Conservation (phyloP, 2,113 vertebrate species). For the Acanthisitta chloris region DNA sequence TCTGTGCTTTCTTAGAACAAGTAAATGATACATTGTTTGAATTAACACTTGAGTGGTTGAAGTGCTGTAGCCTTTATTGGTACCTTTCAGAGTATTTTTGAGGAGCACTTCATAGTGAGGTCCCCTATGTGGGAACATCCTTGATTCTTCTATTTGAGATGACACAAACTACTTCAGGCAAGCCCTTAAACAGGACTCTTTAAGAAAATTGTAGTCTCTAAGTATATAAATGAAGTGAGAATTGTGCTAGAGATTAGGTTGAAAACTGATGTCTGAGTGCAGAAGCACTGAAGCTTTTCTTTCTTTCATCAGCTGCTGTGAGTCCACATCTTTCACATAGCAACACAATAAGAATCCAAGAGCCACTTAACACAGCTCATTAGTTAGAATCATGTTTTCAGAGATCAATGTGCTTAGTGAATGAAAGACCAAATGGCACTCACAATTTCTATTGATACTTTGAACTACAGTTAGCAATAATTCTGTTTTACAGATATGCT, state of each 20-base stretch:
- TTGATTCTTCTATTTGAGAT: not conserved
- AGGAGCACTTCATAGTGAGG: not conserved
- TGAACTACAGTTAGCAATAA: not conserved
- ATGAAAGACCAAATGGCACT: not conserved
- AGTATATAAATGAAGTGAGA: not conserved
- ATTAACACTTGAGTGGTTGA: not conserved
- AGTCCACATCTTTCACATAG: not conserved
- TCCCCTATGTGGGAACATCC: not conserved
- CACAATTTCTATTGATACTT: not conserved
- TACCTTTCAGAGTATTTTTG: not conserved
- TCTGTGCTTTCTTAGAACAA: not conserved
- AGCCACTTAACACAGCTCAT: not conserved
- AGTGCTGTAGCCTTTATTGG: not conserved
- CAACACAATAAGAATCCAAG: not conserved
- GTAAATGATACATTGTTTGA: not conserved
- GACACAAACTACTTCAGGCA: not conserved
- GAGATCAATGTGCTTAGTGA: not conserved
- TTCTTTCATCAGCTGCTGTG: not conserved
- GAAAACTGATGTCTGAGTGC: not conserved
- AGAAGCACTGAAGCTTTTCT: not conserved
- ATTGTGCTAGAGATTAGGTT: not conserved
- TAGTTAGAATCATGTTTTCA: conserved; percentile 12
- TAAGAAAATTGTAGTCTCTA: not conserved
- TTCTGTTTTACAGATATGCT: not conserved
- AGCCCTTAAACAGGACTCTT: not conserved